Evolutionary conservation across 2,888 invertebrate species (phyloP).

Genomic region (Hypselothyrea guttata): DNA sequence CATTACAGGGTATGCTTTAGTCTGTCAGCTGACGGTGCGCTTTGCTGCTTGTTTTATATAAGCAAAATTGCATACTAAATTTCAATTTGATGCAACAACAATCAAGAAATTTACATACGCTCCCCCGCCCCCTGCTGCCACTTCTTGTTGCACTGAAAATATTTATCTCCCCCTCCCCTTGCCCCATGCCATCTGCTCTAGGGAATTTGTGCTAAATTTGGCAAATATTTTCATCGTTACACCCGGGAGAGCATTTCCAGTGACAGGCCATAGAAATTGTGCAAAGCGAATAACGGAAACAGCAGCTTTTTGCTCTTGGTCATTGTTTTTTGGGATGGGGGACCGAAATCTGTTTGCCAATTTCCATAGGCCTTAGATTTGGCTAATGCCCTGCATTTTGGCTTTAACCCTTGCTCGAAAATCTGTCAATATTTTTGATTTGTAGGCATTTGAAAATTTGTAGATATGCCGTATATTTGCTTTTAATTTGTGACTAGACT

Average conservation of each 20-base stretch:
- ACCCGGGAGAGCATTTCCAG: conserved; percentile 31
- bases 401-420: conserved; percentile 16
- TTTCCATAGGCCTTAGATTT: conserved; percentile 17
- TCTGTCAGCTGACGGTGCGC: background rate
- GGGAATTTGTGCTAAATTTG: conserved; percentile 44
- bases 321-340: conserved; percentile 44
- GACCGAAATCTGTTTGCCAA: conserved; percentile 36
- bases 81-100: conserved; percentile 57
- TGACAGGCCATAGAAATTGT: conserved; percentile 47
- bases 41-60: conserved; percentile 13
- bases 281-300: conserved; percentile 50
- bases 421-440: conserved; percentile 43
- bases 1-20: conserved; percentile 11
- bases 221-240: conserved; percentile 55
- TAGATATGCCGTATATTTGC: conserved; percentile 45
- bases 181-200: conserved; percentile 21
- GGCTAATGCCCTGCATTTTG: conserved; percentile 14
- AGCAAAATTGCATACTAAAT: conserved; percentile 45
- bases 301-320: conserved; percentile 38
- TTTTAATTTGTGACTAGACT: conserved; percentile 56
- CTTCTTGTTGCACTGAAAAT: no score
- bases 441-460: background rate
- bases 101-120: conserved; percentile 47
- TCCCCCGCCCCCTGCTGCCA: background rate
- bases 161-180: background rate